Base-by-base conservation (phyloP, 2,113 vertebrate genomes). In the Toxotes jaculatrix region DNA sequence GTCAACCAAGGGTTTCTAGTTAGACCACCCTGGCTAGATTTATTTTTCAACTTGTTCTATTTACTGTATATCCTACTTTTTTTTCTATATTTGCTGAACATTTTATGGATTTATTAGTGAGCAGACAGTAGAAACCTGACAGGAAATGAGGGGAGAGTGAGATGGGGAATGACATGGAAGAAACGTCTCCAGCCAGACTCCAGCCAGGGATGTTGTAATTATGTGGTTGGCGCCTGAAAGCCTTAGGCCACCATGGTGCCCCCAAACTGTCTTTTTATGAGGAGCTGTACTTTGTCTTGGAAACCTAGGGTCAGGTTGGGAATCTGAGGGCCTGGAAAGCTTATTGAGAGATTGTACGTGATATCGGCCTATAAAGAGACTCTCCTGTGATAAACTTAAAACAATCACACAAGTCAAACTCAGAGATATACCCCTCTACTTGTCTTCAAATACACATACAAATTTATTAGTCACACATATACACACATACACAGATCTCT, bases 351-450 rank as follows among this genome's bases (percentile, higher is more conserved):
- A 36, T 42, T 55, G 6, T 49, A 36, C 43, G 36, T 34, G 49
- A 72, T 55, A 40, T 42, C 21, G 43, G 13, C 32, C 45, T 43
- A 11, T 77, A 43, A 57, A 67, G 23, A 66, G 42, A 66, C 40
- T 74, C 16, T 70, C 4, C 43, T 23, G 27, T 43, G n/a, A 43
- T 47, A 40, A 27, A 16, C 34, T 62, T 65, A 42, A 40, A 11
- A 57, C 31, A 61, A 55, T 32, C 57, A 57, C 42, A 68, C 12
- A 9, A 10, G 62, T 63, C 56, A 45, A 38, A 23, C 47, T 74
- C 40, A 69, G 19, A 59, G 17, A 70, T 76, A 65, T 69, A 64
- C 31, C 74, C 16, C 34, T 53, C 12, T 8, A 6, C 38, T 32
- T 79, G 63, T 77, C 62, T 69, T 67, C 70, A 49, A 27, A 27